These are phyloP conservation scores for Danio aesculapii DNA, from an alignment of 2,797 vertebrate genomes.

Conservation along the genomic window DNA sequence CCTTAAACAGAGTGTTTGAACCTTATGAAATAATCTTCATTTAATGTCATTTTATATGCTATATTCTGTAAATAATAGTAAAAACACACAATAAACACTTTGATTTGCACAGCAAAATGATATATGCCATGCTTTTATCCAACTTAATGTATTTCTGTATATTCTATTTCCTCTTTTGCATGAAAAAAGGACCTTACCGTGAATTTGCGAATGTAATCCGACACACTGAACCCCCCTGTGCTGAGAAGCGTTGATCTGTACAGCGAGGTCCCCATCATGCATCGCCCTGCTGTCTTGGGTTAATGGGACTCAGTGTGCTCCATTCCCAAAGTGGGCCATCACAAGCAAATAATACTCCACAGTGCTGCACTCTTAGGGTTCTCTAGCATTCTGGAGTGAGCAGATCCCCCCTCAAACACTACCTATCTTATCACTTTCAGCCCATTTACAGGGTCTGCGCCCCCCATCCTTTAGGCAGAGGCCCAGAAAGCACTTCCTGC, in stretches of 20 bases:
- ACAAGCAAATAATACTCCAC: not conserved
- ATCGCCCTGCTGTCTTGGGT: conserved; percentile 35
- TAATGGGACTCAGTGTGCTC: conserved; percentile 14
- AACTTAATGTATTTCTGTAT: too few species aligned
- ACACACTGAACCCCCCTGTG: conserved; percentile 80
- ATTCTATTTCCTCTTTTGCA: not conserved
- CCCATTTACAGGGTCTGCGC: conserved; percentile 41
- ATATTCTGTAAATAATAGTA: too few species aligned
- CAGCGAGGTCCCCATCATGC: conserved; percentile 79
- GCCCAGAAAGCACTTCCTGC: conserved; percentile 79
- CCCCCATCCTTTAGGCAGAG: conserved; percentile 64
- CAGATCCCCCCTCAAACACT: conserved; percentile 67
- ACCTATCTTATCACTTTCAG: conserved; percentile 74
- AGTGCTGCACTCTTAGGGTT: conserved; percentile 14
- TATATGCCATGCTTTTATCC: too few species aligned
- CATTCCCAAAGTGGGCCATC: conserved; percentile 18
- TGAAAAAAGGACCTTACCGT: conserved; percentile 75
- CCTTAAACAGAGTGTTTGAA: too few species aligned
- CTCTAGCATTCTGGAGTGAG: conserved; percentile 66
- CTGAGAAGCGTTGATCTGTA: conserved; percentile 72
- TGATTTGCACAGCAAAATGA: too few species aligned
- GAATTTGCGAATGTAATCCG: conserved; percentile 81
- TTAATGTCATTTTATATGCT: too few species aligned
- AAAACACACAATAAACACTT: too few species aligned
- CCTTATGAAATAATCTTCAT: too few species aligned